Conservation (phyloP, 2,797 vertebrate species). For the Orientallactaga sibirica region DNA sequence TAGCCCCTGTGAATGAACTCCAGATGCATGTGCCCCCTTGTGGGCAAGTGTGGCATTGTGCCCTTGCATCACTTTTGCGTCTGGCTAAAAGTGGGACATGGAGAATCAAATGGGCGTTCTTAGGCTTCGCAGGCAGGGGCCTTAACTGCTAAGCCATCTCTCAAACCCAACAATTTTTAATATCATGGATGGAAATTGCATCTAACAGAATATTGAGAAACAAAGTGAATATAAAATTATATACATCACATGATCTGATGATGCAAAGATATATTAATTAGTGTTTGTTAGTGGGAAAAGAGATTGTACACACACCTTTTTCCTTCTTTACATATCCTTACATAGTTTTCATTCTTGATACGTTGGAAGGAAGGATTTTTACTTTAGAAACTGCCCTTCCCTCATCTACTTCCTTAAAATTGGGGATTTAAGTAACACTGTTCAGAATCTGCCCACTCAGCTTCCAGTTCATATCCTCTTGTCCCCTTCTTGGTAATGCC, state of each 20-base stretch:
- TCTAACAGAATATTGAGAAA: background rate
- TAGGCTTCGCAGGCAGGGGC: too few species aligned
- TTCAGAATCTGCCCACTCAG: slow-evolving; percentile 38
- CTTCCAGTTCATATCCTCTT: background rate
- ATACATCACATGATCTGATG: background rate
- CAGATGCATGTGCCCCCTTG: too few species aligned
- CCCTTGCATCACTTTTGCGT: too few species aligned
- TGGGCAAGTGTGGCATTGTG: too few species aligned
- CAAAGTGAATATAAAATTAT: background rate
- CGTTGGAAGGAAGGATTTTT: background rate
- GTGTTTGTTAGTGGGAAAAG: background rate
- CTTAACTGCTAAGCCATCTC: too few species aligned
- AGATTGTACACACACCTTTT: background rate
- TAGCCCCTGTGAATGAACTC: too few species aligned
- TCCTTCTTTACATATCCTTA: background rate
- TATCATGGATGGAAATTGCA: background rate
- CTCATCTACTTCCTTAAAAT: slow-evolving; percentile 19
- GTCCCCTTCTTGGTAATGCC: background rate
- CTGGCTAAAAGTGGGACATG: too few species aligned
- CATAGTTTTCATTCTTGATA: background rate
- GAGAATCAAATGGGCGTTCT: too few species aligned
- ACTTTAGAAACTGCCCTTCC: background rate
- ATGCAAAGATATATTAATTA: background rate
- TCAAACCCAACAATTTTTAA: background rate
- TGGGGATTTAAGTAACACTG: background rate